These are phyloP conservation scores for Oenanthe melanoleuca DNA, from an alignment of 2,113 vertebrate species.

Conservation along the genomic window DNA sequence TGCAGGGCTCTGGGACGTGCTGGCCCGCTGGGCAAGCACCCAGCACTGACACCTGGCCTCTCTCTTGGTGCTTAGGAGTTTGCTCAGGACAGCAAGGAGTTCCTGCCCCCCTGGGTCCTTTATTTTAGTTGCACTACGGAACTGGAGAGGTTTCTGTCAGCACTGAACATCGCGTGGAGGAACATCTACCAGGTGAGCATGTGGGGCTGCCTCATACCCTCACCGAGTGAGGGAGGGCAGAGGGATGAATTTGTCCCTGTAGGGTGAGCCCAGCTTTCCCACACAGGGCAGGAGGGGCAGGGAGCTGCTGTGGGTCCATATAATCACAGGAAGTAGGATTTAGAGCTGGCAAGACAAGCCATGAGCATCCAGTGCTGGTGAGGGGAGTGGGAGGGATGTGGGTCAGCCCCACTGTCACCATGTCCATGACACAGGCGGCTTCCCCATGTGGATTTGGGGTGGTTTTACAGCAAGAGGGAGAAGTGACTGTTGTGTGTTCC, in stretches of 20 bases:
- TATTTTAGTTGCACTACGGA: conserved; percentile 92
- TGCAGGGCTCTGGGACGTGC: accelerated
- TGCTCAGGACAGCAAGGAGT: conserved; percentile 81
- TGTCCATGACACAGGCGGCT: accelerated
- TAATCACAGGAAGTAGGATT: neutral
- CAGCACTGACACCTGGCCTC: accelerated
- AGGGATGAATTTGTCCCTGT: too few species aligned
- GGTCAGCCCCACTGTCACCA: accelerated
- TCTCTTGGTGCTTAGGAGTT: conserved; percentile 82
- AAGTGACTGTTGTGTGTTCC: accelerated
- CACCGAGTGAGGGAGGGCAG: accelerated
- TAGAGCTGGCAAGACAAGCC: accelerated
- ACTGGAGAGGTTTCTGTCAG: conserved; percentile 86
- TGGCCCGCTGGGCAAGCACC: accelerated
- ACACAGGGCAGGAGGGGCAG: neutral
- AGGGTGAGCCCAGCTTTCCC: neutral
- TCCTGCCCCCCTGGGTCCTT: conserved; percentile 90
- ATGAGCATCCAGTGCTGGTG: neutral
- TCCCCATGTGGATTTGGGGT: neutral
- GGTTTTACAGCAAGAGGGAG: neutral
- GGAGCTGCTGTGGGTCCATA: accelerated
- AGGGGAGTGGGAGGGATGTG: neutral
- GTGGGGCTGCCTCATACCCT: neutral
- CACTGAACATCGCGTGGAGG: conserved; percentile 79
- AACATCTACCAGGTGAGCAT: conserved; percentile 84